Conservation (phyloP, 2,888 invertebrate species). For the Camptogramma bilineatum region DNA sequence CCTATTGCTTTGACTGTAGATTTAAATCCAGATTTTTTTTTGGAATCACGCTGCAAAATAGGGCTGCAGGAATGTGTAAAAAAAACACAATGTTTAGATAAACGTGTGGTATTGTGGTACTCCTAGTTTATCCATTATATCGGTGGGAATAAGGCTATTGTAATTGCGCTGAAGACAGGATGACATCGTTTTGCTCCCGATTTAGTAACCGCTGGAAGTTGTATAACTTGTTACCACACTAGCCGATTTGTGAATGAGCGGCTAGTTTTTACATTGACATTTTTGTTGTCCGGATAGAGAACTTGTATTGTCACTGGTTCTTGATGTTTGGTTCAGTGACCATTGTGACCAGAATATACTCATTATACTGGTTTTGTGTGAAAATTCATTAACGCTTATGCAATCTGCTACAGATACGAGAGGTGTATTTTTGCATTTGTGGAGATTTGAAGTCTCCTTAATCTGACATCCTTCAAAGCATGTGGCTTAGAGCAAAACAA, state of each 20-base stretch:
- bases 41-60: no score
- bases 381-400: not conserved
- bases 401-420: not conserved
- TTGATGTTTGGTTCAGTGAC: not conserved
- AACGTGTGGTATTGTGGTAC: not conserved
- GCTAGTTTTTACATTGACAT: conserved; percentile 24
- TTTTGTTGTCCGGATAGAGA: conserved; percentile 15
- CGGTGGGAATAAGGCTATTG: conserved; percentile 18
- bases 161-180: conserved; percentile 30
- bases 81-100: not conserved
- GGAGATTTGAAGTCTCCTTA: no score
- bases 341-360: not conserved
- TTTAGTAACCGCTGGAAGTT: conserved; percentile 22
- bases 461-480: no score
- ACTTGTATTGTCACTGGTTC: conserved; percentile 9
- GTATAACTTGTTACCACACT: conserved; percentile 29
- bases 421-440: no score
- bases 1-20: not conserved
- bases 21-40: not conserved
- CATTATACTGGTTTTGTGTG: not conserved
- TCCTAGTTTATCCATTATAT: not conserved
- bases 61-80: no score
- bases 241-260: conserved; percentile 31
- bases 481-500: no score
- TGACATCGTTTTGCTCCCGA: conserved; percentile 29